phyloP scores from a whole-genome alignment of 2,113 vertebrate species.

The Mungos mungo region DNA sequence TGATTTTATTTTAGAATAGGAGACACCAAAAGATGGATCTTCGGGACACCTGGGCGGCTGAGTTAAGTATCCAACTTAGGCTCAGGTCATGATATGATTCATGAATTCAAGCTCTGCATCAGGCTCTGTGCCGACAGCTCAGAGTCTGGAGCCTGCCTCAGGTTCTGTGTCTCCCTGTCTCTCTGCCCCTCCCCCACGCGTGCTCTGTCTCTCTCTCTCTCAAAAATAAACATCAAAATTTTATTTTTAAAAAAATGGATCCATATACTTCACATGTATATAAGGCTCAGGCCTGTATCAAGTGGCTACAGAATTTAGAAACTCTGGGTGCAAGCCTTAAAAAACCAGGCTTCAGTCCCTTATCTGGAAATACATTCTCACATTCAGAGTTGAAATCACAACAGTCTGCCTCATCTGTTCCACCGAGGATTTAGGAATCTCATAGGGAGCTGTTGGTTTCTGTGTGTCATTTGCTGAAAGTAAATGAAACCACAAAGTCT shows the following conservation, averaged over 20 bases:
- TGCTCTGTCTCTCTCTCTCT: too few species aligned
- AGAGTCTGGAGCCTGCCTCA: too few species aligned
- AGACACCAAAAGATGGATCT: not conserved
- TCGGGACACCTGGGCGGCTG: not conserved
- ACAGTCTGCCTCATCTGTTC: not conserved
- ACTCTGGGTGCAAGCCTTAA: not conserved
- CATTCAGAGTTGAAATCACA: conserved; percentile 7
- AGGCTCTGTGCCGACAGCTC: too few species aligned
- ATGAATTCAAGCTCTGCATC: too few species aligned
- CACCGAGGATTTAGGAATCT: not conserved
- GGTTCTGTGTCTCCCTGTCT: too few species aligned
- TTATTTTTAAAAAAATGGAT: not conserved
- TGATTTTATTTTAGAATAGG: not conserved
- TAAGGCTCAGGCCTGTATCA: not conserved
- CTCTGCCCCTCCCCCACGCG: too few species aligned
- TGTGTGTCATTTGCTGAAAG: not conserved
- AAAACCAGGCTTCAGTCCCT: not conserved
- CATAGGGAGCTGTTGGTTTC: not conserved
- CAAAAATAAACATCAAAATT: too few species aligned
- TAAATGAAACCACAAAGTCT: not conserved
- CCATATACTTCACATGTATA: not conserved
- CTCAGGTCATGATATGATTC: too few species aligned
- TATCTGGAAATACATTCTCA: not conserved
- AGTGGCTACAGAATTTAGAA: not conserved
- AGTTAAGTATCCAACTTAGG: too few species aligned